phyloP scores from a whole-genome alignment of 2,888 invertebrate genomes.

The Euphydryas editha region DNA sequence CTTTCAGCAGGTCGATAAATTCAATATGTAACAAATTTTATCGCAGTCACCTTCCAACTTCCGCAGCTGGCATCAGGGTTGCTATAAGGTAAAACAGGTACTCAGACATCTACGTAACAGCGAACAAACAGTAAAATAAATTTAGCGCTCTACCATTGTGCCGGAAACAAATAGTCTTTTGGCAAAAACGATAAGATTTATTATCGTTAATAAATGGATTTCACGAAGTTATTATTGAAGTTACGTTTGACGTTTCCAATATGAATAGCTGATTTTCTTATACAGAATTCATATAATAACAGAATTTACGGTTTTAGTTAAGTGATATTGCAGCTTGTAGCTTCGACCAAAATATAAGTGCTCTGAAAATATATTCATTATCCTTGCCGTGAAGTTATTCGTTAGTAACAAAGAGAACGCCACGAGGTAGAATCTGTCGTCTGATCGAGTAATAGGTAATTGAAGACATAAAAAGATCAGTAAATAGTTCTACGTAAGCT shows the following conservation, averaged over 20 bases:
- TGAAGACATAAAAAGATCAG: slow-evolving; percentile 38
- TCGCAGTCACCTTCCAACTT: slow-evolving; percentile 16
- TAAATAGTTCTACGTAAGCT: slow-evolving; percentile 45
- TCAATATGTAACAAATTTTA: slow-evolving; percentile 17
- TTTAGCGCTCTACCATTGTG: slow-evolving; percentile 17
- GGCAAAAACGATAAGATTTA: slow-evolving; percentile 24
- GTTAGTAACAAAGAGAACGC: slow-evolving; percentile 20
- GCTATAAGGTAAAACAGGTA: slow-evolving; percentile 31
- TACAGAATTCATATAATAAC: not conserved
- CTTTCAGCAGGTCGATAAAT: slow-evolving; percentile 10
- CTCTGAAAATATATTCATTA: too few relatives aligned
- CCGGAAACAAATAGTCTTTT: slow-evolving; percentile 27
- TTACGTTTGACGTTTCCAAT: not conserved
- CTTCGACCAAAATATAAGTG: too few relatives aligned
- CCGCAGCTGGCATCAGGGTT: slow-evolving; percentile 37
- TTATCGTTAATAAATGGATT: slow-evolving; percentile 4
- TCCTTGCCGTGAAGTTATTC: slow-evolving; percentile 3
- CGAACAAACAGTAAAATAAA: slow-evolving; percentile 12
- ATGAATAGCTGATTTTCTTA: not conserved
- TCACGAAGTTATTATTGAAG: not conserved
- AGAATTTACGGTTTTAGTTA: not conserved
- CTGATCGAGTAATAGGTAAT: slow-evolving; percentile 19
- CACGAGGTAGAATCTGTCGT: slow-evolving; percentile 17
- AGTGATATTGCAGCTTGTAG: too few relatives aligned
- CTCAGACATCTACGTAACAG: slow-evolving; percentile 17